phyloP scores from a whole-genome alignment of 2,888 invertebrate genomes.

The Sepiola atlantica region DNA sequence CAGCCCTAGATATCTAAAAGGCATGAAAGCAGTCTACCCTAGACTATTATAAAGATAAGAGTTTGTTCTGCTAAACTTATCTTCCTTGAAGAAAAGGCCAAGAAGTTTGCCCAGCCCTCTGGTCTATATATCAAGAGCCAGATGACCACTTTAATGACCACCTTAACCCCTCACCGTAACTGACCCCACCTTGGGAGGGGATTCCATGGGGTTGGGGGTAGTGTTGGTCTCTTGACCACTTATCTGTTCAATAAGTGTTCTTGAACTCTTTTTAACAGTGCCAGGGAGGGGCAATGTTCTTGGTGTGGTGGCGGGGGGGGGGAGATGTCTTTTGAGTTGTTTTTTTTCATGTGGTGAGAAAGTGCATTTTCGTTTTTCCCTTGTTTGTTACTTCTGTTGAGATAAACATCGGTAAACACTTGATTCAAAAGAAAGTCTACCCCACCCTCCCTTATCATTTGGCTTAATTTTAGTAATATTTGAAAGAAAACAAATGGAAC shows the following conservation, averaged over 20 bases:
- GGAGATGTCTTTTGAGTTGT: not conserved
- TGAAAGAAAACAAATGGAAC: no score
- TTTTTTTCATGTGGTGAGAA: not conserved
- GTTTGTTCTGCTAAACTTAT: no score
- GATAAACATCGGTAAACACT: not conserved
- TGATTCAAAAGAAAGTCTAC: not conserved
- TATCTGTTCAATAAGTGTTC: not conserved
- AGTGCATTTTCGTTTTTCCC: not conserved
- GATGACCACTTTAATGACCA: not conserved
- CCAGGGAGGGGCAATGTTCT: not conserved
- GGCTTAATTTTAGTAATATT: no score
- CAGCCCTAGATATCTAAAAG: no score
- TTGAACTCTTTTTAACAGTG: not conserved
- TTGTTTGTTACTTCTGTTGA: not conserved
- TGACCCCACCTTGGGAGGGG: not conserved
- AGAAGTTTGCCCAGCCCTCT: no score
- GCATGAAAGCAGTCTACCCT: no score
- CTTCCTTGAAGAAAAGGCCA: no score
- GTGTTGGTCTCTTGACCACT: not conserved
- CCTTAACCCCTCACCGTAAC: not conserved
- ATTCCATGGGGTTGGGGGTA: no score
- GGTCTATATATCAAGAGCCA: not conserved
- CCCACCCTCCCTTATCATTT: no score
- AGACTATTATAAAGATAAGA: no score
- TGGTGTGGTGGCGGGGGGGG: not conserved